Base-by-base conservation (phyloP, 2,797 vertebrate genomes). In the Morelia viridis region DNA sequence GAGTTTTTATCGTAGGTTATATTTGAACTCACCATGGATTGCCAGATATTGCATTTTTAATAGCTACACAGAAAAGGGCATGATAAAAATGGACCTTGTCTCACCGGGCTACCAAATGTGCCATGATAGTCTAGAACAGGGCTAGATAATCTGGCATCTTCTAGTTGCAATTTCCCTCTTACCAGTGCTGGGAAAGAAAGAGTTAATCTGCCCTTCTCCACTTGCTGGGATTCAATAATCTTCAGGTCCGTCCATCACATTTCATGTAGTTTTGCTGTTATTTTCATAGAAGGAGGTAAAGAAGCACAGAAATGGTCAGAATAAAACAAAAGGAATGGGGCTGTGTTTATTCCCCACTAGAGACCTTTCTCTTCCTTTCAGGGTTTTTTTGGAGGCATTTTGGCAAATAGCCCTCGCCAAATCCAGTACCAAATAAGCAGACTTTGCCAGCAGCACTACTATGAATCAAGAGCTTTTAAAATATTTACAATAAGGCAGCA, bases 391-490 rank as follows among this genome's bases (percentile, higher is more conserved):
- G 80, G 71, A 93, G 26, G 90, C 89, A 9, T 9, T n/a, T 61
- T 94, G 91, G 64, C 56, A 26, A 87, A 58, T 57, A 88, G 28
- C 1, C 0, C 9, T 85, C 89, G n/a, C 0, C 56, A 86, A 68
- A 87, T 22, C 62, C 84, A 89, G n/a, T 89, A 93, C 90, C 41
- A 84, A 57, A 80, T 24, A 71, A 22, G 76, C 61, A 87, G 90
- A 88, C 24, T 88, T 56, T 93, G 86, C 62, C 53, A 89, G 85
- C 4, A 89, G 5, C 6, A 89, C 88, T 53, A 83, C 91, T 91
- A 64, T 50, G 41, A 46, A 93, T 85, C 15, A 89, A 84, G 85
- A 89, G 57, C 17, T 41, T 85, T 83, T 64, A 83, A 94, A 94
- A 64, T 92, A 12, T 58, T 71, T 50, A 19, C 13, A 92, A 88